phyloP scores from a whole-genome alignment of 2,797 vertebrate species.

The Otus scops region DNA sequence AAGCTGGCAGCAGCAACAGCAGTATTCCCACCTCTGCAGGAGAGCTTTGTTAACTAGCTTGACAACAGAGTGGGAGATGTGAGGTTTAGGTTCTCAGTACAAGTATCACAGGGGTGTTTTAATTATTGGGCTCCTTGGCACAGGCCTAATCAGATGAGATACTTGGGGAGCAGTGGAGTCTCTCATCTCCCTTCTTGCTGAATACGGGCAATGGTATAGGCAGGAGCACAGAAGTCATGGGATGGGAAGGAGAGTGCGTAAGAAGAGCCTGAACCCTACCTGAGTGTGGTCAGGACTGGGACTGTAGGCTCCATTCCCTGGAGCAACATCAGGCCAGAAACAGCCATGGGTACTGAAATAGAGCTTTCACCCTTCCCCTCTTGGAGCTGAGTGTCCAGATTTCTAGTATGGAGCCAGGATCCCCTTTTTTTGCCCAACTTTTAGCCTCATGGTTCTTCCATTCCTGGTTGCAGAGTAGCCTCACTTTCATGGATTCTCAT shows the following conservation, averaged over 20 bases:
- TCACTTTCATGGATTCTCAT: neutral
- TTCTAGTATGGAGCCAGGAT: neutral
- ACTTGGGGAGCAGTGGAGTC: neutral
- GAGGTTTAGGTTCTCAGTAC: neutral
- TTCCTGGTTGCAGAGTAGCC: neutral
- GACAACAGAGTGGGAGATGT: neutral
- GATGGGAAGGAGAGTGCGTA: neutral
- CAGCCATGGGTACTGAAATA: neutral
- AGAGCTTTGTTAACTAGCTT: neutral
- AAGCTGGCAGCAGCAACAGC: neutral
- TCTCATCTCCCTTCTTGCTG: neutral
- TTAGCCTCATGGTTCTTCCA: neutral
- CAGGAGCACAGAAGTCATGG: neutral
- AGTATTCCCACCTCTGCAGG: neutral
- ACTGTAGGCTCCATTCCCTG: neutral
- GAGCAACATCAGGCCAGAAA: neutral
- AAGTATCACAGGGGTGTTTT: neutral
- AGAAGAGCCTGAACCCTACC: neutral
- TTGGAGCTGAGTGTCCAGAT: neutral
- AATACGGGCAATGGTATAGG: neutral
- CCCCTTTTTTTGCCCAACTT: neutral
- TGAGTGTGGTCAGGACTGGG: neutral
- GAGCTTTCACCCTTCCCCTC: neutral
- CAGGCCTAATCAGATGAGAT: neutral
- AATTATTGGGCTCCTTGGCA: neutral